These are phyloP conservation scores for Taeniopygia guttata DNA, from an alignment of 2,797 vertebrate genomes.

Conservation along the genomic window DNA sequence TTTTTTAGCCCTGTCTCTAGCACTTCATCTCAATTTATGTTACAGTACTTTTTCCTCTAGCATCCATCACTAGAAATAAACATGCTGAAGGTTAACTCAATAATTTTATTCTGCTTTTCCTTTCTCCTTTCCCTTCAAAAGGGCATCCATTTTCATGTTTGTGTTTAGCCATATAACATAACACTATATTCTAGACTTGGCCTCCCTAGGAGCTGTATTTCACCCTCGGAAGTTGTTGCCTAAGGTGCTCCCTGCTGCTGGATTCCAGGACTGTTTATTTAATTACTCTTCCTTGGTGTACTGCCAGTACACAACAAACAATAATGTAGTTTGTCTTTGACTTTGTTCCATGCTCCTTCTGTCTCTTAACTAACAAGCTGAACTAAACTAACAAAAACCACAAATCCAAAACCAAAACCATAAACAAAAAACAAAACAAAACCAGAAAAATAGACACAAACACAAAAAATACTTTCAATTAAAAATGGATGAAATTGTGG, in stretches of 20 bases:
- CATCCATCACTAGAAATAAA: not conserved
- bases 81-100: not conserved
- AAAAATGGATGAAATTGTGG: not conserved
- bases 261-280: slow-evolving; percentile 10
- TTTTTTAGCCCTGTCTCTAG: not conserved
- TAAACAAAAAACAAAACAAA: not conserved
- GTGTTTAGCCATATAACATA: not conserved
- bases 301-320: not conserved
- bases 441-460: fast-evolving
- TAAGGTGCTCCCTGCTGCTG: not conserved
- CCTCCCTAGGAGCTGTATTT: not conserved
- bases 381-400: not conserved
- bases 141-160: not conserved
- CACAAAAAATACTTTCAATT: fast-evolving
- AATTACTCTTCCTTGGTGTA: slow-evolving; percentile 8
- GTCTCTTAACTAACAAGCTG: not conserved
- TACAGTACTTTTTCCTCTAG: not conserved
- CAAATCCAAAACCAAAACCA: not conserved
- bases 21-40: not conserved
- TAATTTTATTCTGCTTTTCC: not conserved
- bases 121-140: not conserved
- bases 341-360: not conserved
- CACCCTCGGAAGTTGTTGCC: not conserved
- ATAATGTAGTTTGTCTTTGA: not conserved
- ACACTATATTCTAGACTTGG: not conserved